phyloP scores from a whole-genome alignment of 1,140 invertebrate species.

The Drosophila mojavensis region DNA sequence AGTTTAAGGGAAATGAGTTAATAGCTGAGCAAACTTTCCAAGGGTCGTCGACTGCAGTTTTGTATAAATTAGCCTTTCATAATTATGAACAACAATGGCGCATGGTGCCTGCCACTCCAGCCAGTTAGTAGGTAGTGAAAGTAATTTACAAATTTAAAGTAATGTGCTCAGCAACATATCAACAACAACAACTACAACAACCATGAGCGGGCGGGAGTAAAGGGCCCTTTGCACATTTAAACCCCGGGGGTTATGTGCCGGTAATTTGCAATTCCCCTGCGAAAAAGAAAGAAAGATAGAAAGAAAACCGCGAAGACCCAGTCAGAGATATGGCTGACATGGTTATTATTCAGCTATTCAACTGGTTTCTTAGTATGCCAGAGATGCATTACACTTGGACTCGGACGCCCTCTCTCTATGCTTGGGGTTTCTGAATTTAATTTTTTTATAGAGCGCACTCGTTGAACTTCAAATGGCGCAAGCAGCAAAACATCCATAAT shows the following conservation, averaged over 20 bases:
- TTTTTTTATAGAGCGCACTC: conserved; percentile 43
- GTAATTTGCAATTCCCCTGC: conserved; percentile 76
- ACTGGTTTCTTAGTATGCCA: conserved; percentile 73
- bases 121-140: conserved; percentile 69
- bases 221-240: conserved; percentile 39
- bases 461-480: conserved; percentile 75
- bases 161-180: conserved; percentile 34
- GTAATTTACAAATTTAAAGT: conserved; percentile 71
- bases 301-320: conserved; percentile 4
- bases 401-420: conserved; percentile 2
- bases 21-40: conserved; percentile 17
- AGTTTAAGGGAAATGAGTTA: conserved; percentile 6
- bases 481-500: conserved; percentile 12
- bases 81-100: conserved; percentile 61
- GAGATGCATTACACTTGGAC: conserved; percentile 35
- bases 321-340: conserved; percentile 46
- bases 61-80: conserved; percentile 52
- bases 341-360: conserved; percentile 77
- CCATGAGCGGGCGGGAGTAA: conserved; percentile 13
- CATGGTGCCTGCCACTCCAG: conserved; percentile 42
- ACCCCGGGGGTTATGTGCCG: conserved; percentile 67
- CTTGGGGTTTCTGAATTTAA: conserved; percentile 22
- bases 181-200: background rate
- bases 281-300: background rate
- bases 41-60: conserved; percentile 30